phyloP scores from a whole-genome alignment of 2,888 invertebrate genomes.

The Troides oblongomaculatus region DNA sequence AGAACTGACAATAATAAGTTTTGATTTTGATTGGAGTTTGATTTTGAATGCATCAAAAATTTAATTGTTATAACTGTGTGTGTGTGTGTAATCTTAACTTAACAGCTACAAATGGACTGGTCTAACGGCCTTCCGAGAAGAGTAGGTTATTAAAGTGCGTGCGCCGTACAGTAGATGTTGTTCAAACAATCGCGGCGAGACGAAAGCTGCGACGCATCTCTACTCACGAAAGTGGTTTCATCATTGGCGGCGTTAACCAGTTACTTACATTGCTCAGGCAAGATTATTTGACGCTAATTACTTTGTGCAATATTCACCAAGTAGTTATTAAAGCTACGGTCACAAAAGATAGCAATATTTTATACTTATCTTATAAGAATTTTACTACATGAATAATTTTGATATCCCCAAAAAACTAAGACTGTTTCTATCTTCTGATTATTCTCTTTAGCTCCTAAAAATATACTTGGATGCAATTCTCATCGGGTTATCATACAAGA shows the following conservation, averaged over 20 bases:
- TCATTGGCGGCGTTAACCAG: conserved; percentile 7
- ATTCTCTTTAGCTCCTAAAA: too few relatives aligned
- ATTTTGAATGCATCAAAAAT: too few relatives aligned
- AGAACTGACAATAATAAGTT: too few relatives aligned
- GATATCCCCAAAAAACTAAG: background rate
- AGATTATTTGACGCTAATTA: conserved; percentile 6
- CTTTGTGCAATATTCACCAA: background rate
- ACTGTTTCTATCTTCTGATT: background rate
- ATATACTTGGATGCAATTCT: too few relatives aligned
- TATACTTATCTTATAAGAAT: background rate
- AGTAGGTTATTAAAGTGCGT: conserved; percentile 10
- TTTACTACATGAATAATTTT: too few relatives aligned
- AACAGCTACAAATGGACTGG: background rate
- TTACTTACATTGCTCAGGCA: conserved; percentile 21
- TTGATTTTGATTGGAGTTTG: too few relatives aligned
- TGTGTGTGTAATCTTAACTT: too few relatives aligned
- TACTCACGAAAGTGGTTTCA: conserved; percentile 13
- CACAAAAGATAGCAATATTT: background rate
- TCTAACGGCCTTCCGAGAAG: background rate
- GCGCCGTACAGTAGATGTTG: conserved; percentile 4
- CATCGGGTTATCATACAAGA: too few relatives aligned
- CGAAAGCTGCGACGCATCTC: conserved; percentile 18
- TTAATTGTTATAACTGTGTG: too few relatives aligned
- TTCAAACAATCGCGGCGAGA: conserved; percentile 25
- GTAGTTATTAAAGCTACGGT: background rate